These are phyloP conservation scores for Perca fluviatilis DNA, from an alignment of 2,113 vertebrate genomes.

Conservation along the genomic window DNA sequence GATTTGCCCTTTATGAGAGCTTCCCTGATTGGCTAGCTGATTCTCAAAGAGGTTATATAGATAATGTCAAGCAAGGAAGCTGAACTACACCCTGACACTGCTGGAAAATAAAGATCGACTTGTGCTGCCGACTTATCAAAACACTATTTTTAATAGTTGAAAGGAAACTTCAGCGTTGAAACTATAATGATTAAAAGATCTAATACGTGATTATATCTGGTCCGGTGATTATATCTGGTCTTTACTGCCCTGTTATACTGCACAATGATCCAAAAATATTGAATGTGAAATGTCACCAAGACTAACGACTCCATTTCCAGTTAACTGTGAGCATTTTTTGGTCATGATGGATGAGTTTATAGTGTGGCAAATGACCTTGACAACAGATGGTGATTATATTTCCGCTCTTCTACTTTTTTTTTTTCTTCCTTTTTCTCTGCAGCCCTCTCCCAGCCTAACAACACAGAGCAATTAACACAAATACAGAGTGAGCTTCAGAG, in stretches of 20 bases:
- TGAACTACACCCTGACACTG: neutral
- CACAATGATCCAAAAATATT: constrained; percentile 77
- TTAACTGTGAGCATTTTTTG: constrained; percentile 63
- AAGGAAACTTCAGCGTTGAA: constrained; percentile 36
- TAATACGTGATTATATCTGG: constrained; percentile 66
- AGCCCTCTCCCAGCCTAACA: constrained; percentile 42
- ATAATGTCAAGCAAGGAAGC: constrained; percentile 43
- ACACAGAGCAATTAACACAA: constrained; percentile 55
- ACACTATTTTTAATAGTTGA: constrained; percentile 40
- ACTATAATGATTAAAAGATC: constrained; percentile 69
- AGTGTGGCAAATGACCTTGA: constrained; percentile 78
- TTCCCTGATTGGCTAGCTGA: constrained; percentile 45
- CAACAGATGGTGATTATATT: constrained; percentile 77
- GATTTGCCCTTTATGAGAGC: constrained; percentile 48
- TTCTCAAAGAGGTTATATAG: constrained; percentile 38
- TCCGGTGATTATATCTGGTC: constrained; percentile 67
- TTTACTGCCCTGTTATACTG: constrained; percentile 66
- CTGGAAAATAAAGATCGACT: constrained; percentile 22
- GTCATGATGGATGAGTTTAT: constrained; percentile 80
- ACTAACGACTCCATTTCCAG: constrained; percentile 76
- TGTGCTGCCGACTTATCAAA: constrained; percentile 36
- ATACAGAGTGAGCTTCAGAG: constrained; percentile 45
- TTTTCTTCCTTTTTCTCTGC: constrained; percentile 17
- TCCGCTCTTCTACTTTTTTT: constrained; percentile 25
- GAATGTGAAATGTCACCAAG: constrained; percentile 79